Base-by-base conservation (phyloP, 2,888 invertebrate species). In the Chalcosyrphus nemorum region DNA sequence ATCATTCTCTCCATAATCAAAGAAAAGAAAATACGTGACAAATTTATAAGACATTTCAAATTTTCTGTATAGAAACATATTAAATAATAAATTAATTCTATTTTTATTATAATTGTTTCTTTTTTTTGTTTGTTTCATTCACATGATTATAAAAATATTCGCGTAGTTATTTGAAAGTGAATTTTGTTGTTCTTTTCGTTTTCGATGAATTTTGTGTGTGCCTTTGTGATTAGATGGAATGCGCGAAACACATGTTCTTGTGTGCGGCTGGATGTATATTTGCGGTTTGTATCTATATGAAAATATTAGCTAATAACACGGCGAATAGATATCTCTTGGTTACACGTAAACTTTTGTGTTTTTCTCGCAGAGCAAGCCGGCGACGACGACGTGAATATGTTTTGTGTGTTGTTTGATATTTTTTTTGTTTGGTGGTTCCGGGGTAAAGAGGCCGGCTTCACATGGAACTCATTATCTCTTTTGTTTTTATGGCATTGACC, bases 181-280 rank as follows among this genome's bases (percentile, higher is more conserved):
- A 65, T 72, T 52, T 52, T 63, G 63, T 72, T 78, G n/a, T 71
- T 50, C 56, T 65, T 70, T 47, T 78, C 47, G 38, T 11, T 47
- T 71, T 71, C 70, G 17, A 24, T 45, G 4, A 47, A 70, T 65
- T 65, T 61, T 27, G 57, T 65, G 61, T 74, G 35, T 80, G 66
- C 38, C 29, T 74, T 68, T 43, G 52, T 80, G 80, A 80, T 80
- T 74, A 80, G 80, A 74, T 38, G 54, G 66, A 68, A 74, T 68
- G 29, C 45, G 74, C 45, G 80, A 72, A 80, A 74, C 65, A 59
- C 61, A 32, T 63, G 56, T 38, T 65, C 11, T 24, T 24, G 17
- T 27, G 38, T 43, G 19, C 52, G 21, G 5, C 17, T 59, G 19
- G n/a, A n/a, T 19, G 45, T 17, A 45, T 57, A 21, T 63, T 52